Percentiles rank a stretch among this genome's conserved stretches.
Evolutionary conservation across 2,113 vertebrate genomes (phyloP).

Genomic region (Anarhynchus alexandrinus): DNA sequence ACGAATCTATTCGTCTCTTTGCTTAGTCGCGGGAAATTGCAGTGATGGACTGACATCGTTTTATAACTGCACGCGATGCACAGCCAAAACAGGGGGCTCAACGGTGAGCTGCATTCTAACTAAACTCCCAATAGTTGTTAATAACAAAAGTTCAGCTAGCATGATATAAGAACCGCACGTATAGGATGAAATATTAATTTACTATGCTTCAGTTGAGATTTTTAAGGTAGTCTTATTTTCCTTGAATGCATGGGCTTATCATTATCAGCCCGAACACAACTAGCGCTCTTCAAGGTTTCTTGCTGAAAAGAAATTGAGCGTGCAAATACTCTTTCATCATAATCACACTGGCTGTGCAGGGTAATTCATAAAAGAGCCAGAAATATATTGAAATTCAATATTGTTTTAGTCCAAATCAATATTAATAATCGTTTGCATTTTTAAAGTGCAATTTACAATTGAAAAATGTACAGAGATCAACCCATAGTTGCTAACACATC

Average conservation of each 20-base stretch:
- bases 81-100: not conserved
- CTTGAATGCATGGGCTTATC: conserved; percentile 52
- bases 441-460: conserved; percentile 76
- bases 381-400: conserved; percentile 83
- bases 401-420: conserved; percentile 83
- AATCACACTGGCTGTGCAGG: conserved; percentile 66
- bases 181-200: conserved; percentile 47
- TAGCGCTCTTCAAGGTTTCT: conserved; percentile 60
- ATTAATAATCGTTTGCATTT: conserved; percentile 86
- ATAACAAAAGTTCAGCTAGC: not conserved
- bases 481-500: conserved; percentile 70
- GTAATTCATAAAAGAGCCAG: conserved; percentile 78
- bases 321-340: conserved; percentile 77
- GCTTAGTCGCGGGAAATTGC: not conserved
- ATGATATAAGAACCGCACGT: not conserved
- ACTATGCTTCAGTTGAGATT: conserved; percentile 19
- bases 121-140: not conserved
- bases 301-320: conserved; percentile 74
- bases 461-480: conserved; percentile 74
- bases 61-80: not conserved
- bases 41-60: conserved; percentile 17
- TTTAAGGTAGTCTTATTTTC: conserved; percentile 50
- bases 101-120: not conserved
- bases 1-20: not conserved
- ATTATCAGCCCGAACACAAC: conserved; percentile 54